A percentile compares a stretch with the other conserved stretches of the same genome.
Conservation (phyloP, 37 sponge, comb jelly and placozoan species). For the Theonella swinhoei region DNA sequence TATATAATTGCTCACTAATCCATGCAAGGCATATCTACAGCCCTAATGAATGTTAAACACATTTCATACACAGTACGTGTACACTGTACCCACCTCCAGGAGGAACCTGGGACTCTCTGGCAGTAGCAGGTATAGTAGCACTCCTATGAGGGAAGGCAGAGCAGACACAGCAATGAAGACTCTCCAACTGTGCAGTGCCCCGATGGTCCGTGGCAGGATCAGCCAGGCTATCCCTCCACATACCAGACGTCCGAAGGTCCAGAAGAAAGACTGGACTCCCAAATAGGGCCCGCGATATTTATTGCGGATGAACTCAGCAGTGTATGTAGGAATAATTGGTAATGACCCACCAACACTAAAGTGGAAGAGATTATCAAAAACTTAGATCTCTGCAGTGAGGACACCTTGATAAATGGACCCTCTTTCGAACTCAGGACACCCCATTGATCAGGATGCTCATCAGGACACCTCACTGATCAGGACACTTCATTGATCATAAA, state of each 20-base stretch:
- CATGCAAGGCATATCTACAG: no score
- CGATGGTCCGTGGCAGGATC: conserved; percentile 39
- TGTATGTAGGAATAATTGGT: conserved; percentile 66
- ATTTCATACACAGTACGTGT: no score
- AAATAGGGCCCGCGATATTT: conserved; percentile 66
- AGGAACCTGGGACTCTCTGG: conserved; percentile 79
- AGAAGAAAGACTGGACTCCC: conserved; percentile 53
- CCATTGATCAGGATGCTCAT: no score
- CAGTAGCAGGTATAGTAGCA: conserved; percentile 54
- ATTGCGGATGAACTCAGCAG: conserved; percentile 63
- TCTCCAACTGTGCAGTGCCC: conserved; percentile 61
- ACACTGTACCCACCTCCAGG: conserved; percentile 46
- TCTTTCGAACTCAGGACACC: no score
- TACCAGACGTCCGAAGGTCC: conserved; percentile 54
- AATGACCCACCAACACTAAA: conserved; percentile 81
- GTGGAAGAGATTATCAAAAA: background rate
- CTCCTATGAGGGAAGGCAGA: conserved; percentile 59
- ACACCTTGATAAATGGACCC: no score
- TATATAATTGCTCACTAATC: background rate
- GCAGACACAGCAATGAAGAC: conserved; percentile 64
- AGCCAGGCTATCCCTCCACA: conserved; percentile 69
- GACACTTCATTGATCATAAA: no score
- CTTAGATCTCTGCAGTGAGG: no score
- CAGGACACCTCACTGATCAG: no score
- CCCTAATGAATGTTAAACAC: no score